Conservation (phyloP, 2,113 vertebrate species). For the Carettochelys insculpta region DNA sequence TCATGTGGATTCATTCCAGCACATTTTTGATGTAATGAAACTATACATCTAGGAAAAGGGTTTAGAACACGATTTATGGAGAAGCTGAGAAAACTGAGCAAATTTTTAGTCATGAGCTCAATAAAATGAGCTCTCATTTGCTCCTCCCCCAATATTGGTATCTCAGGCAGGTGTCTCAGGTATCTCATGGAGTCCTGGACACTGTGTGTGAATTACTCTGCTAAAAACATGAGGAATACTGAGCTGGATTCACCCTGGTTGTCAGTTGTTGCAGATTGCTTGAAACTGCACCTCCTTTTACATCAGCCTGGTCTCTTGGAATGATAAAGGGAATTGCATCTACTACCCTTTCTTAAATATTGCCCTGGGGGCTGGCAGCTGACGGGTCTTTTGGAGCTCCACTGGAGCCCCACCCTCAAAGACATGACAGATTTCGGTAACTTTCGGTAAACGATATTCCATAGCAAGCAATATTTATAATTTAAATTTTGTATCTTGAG, state of each 20-base stretch:
- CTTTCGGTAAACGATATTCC: neutral
- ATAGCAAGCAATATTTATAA: neutral
- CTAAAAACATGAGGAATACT: neutral
- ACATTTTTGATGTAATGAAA: neutral
- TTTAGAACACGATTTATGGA: rapidly evolving
- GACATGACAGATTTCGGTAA: neutral
- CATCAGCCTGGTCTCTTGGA: neutral
- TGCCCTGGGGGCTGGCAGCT: neutral
- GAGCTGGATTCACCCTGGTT: neutral
- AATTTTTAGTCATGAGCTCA: neutral
- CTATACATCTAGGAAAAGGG: neutral
- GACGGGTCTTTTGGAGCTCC: neutral
- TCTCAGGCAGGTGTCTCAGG: neutral
- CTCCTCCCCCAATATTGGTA: neutral
- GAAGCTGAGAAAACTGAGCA: constrained; percentile 7
- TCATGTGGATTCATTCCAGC: neutral
- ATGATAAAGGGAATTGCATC: neutral
- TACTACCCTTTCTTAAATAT: neutral
- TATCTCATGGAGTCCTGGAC: neutral
- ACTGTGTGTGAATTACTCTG: neutral
- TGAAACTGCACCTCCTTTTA: neutral
- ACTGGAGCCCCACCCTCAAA: neutral
- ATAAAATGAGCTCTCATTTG: neutral
- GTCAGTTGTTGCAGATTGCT: neutral
- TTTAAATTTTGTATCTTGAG: neutral